A percentile compares a stretch with the other conserved stretches of the same genome.
These are phyloP conservation scores for Siderastrea radians DNA, from an alignment of 92 coral and sea anemone genomes.

Conservation along the genomic window DNA sequence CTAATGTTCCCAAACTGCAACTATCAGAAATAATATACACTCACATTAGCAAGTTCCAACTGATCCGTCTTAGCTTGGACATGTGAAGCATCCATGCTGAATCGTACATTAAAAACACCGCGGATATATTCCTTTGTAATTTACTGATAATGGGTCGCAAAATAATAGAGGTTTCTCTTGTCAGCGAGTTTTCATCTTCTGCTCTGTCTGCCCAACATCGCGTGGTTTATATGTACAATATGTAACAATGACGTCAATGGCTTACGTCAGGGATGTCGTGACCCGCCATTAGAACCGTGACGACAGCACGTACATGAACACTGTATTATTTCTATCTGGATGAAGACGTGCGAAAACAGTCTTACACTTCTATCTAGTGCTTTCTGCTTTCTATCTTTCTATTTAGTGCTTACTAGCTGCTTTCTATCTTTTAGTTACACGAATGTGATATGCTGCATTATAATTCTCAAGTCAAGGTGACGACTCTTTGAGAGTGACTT, in stretches of 20 bases:
- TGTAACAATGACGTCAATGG: neutral
- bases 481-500: no score
- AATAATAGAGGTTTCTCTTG: neutral
- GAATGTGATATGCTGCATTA: no score
- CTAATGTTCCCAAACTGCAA: no score
- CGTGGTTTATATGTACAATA: neutral
- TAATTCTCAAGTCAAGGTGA: no score
- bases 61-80: neutral
- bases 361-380: no score
- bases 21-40: neutral
- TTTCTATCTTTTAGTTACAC: no score
- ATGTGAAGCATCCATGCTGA: neutral
- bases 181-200: neutral
- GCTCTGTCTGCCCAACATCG: neutral
- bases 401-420: no score
- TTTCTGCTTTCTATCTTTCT: no score
- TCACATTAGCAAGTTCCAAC: slow-evolving; percentile 1
- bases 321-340: no score
- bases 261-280: neutral
- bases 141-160: neutral
- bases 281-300: neutral
- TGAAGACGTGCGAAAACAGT: no score
- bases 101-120: neutral
- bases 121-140: neutral
- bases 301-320: neutral